Evolutionary conservation across 2,113 vertebrate species (phyloP), one percentile per base, ranked within the genome.

Genomic region (Lepus timidus): DNA sequence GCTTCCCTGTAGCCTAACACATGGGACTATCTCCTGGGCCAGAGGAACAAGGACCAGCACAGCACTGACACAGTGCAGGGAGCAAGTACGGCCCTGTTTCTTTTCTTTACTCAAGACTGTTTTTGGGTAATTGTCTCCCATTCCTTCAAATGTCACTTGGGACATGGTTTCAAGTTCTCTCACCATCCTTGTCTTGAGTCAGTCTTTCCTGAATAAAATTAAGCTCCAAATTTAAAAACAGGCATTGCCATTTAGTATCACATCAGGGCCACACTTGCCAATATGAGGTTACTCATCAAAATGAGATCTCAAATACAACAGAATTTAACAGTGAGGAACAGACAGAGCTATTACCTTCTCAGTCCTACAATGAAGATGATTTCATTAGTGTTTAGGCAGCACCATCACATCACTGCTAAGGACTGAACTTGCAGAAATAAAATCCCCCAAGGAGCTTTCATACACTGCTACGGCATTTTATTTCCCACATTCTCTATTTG

Each of bases 151-250:
- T 73, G 31, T 76, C 39, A 89, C 11, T 39, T 79, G n/a, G 22
- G 49, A 89, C 11, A 71, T 12, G 29, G 14, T 33, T 91, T 95
- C 23, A 90, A 71, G 14, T 58, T 51, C n/a, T 96, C 13, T 85
- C 12, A 13, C 19, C 33, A 61, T 83, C 55, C 9, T 10, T 74
- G 49, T n/a, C 12, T 74, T 73, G 51, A 61, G 64, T 17, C 27
- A 84, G 1, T 89, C 23, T 90, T 51, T 52, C 85, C 80, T n/a
- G 25, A 55, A 71, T 73, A 22, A 64, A 51, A 52, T 27, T 51
- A 82, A 88, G 7, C 22, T 96, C 81, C 81, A 73, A 90, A 78
- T 51, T 68, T 55, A 81, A 96, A 80, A 89, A 58, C 71, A 61
- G 87, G 49, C 13, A 55, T 49, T 89, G 79, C 70, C 82, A 76